These are phyloP conservation scores for Dunckerocampus dactyliophorus DNA, from an alignment of 2,113 vertebrate species.

Conservation along the genomic window DNA sequence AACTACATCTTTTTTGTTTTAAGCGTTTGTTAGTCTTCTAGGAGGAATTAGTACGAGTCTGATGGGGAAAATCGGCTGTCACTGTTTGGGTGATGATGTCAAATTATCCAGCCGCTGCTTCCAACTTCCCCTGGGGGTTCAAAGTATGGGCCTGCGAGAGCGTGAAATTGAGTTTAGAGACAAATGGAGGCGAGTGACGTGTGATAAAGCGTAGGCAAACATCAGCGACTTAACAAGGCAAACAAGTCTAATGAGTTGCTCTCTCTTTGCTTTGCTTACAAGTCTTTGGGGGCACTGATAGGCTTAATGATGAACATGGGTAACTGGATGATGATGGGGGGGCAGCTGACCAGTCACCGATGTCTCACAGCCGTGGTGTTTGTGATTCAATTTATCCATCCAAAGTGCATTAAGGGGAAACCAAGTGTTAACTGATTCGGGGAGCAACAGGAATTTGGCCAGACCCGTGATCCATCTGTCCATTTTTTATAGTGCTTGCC, in stretches of 20 bases:
- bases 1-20: neutral
- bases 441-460: neutral
- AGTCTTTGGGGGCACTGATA: constrained; percentile 17
- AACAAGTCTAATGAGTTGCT: constrained; percentile 48
- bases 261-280: constrained; percentile 26
- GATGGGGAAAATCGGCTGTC: neutral
- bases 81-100: neutral
- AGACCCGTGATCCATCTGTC: neutral
- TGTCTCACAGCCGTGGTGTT: constrained; percentile 36
- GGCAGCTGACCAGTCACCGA: constrained; percentile 12
- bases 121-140: constrained; percentile 36
- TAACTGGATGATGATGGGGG: constrained; percentile 17
- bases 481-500: neutral
- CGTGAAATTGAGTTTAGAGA: constrained; percentile 65
- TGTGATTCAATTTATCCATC: constrained; percentile 9
- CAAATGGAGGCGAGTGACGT: constrained; percentile 52
- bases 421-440: neutral
- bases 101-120: constrained; percentile 4
- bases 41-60: neutral
- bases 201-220: constrained; percentile 61
- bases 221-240: constrained; percentile 64
- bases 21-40: constrained; percentile 2
- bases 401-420: neutral
- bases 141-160: constrained; percentile 54
- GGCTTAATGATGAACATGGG: constrained; percentile 50